Evolutionary conservation across 2,113 vertebrate species (phyloP), one percentile per base, ranked within the genome.

Genomic region (Craseonycteris thonglongyai): DNA sequence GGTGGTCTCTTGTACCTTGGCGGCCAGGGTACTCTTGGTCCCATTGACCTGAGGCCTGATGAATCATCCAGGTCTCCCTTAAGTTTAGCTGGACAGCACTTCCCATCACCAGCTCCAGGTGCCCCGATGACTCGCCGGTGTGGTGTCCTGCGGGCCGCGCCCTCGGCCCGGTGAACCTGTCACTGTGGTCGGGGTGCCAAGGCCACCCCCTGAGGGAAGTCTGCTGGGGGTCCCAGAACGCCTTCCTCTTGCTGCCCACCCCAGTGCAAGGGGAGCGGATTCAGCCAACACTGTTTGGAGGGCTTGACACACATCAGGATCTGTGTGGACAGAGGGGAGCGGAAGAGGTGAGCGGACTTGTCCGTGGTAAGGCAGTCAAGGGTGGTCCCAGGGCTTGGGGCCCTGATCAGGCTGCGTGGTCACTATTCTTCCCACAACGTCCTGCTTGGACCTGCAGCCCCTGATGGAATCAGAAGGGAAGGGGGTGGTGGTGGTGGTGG

Each of bases 21-120:
- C 66, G 71, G 75, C 75, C 84, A 82, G 65, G 93, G 94, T 58
- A 94, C 68, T 83, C 74, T 91, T 89, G 95, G 96, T 96, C 85
- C 82, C 91, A 96, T 91, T 97, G 95, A 95, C 96, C 95, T 21
- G 69, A 30, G 59, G 82, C 65, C 87, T 83, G 58, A 68, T 81
- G 82, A 94, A 59, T 95, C 94, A 93, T 80, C 66, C 69, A 58
- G 86, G 89, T 65, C 82, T 94, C 21, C 74, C 92, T 96, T 96
- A 96, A 93, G 96, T 84, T 93, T 95, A 95, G 88, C 91, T 30
- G 91, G 93, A 82, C 94, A 76, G 16, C 1, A 0, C 49, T 93
- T 56, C 80, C 45, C 15, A 26, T 18, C 40, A 6, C 40, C 18
- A 0, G 51, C 11, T 74, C 66, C n/a, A 88, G 54, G 65, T 69